Percentiles rank a stretch among this genome's conserved stretches.
Evolutionary conservation across 1,140 invertebrate species (phyloP).

Genomic region (Caenorhabditis briggsae): DNA sequence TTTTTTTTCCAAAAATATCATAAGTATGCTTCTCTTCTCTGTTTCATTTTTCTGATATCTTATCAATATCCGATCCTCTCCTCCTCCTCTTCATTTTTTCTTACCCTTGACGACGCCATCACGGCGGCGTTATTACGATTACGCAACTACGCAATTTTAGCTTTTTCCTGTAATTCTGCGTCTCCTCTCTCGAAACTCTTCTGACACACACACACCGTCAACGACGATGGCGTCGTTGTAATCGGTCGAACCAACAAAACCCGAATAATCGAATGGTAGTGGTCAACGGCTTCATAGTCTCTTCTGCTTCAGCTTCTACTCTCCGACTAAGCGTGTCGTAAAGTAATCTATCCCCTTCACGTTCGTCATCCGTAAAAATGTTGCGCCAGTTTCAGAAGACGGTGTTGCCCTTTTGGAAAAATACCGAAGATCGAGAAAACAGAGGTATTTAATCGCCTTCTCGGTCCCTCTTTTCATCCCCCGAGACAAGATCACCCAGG

Average conservation of each 20-base stretch:
- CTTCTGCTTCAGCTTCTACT: background rate
- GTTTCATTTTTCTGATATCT: conserved; percentile 29
- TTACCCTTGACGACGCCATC: conserved; percentile 34
- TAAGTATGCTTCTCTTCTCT: background rate
- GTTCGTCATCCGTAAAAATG: conserved; percentile 36
- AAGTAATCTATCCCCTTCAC: conserved; percentile 11
- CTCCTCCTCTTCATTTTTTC: background rate
- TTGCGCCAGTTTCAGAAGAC: conserved; percentile 38
- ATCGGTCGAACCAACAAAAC: conserved; percentile 49
- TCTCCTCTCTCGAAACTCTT: conserved; percentile 14
- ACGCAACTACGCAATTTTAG: conserved; percentile 52
- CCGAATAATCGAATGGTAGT: conserved; percentile 51
- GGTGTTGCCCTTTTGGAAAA: conserved; percentile 41
- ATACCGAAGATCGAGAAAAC: background rate
- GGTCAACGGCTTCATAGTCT: conserved; percentile 51
- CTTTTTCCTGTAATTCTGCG: conserved; percentile 29
- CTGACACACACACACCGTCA: background rate
- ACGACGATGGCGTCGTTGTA: conserved; percentile 23
- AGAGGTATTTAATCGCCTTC: conserved; percentile 1
- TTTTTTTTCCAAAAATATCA: conserved; percentile 6
- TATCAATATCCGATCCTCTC: conserved; percentile 45
- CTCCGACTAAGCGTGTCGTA: conserved; percentile 32
- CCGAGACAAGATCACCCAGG: conserved; percentile 46
- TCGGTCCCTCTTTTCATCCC: background rate
- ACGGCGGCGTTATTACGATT: conserved; percentile 51